Base-by-base conservation (phyloP, 1,140 invertebrate genomes). In the Zeugodacus cucurbitae region DNA sequence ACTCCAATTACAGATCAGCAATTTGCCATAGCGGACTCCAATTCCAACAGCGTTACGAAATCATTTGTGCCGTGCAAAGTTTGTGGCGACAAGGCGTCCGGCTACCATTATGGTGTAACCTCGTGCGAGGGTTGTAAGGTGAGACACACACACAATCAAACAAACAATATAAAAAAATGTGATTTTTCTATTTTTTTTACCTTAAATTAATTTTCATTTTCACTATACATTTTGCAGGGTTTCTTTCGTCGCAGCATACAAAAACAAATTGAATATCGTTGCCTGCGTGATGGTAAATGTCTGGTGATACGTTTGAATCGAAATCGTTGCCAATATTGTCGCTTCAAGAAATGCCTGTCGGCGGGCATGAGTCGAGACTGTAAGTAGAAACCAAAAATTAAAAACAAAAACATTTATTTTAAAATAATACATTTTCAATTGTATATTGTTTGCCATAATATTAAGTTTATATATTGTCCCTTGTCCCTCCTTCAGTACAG, bases 101-200 rank as follows among this genome's bases (percentile, higher is more conserved):
- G 99, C 41, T 99, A 99, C 94, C 99, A 99, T 94, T 99, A 99
- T 96, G 99, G 99, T 48, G 99, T 99, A 89, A 99, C 99, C 91
- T 99, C 98, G 87, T 99, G 99, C 94, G 99, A 99, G 95, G 99
- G 99, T 91, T 99, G 99, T 95, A 99, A 99, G 96, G 99, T 99
- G 95, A 95, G 95, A 94, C 8, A n/a, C 57, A 14, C 20, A 57
- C 37, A 78, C 26, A 48, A 2, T n/a, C 48, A 17, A 74, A 44
- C 6, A 82, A 82, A 88, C 54, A 78, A 57, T 82, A 67, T 29
- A 34, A 88, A 67, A 74, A 48, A 44, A 88, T 74, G n/a, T 78
- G 26, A 78, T 57, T 58, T 78, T 78, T 26, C 11, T 78, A 32
- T 87, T 59, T 29, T 87, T 26, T 87, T 67, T 34, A 0, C 32